Conservation (phyloP, 30 jellyfish, hydroid and myxozoan species). For the Aurelia sp. region DNA sequence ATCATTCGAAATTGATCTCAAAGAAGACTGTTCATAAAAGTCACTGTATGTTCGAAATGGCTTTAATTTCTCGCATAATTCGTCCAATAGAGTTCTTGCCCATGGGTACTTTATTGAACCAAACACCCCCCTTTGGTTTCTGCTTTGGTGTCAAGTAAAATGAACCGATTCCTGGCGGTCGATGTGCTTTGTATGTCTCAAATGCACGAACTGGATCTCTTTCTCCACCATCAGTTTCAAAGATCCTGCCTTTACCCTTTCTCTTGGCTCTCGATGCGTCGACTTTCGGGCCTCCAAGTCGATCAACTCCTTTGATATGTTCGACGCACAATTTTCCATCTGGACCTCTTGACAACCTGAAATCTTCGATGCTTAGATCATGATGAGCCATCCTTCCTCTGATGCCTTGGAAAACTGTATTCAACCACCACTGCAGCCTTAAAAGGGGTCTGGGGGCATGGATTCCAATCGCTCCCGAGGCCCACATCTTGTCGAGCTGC, state of each 20-base stretch:
- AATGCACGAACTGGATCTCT: conserved; percentile 95
- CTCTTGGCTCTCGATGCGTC: conserved; percentile 81
- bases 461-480: conserved; percentile 97
- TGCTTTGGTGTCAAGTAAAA: conserved; percentile 96
- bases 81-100: conserved; percentile 99
- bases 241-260: conserved; percentile 85
- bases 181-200: conserved; percentile 90
- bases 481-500: conserved; percentile 98
- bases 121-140: conserved; percentile 90
- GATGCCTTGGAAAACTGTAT: conserved; percentile 95
- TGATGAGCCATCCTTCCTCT: conserved; percentile 99
- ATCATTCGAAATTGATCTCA: background rate
- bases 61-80: conserved; percentile 96
- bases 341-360: conserved; percentile 74
- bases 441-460: conserved; percentile 99
- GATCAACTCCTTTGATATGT: conserved; percentile 70
- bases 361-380: conserved; percentile 88
- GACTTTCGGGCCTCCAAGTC: conserved; percentile 38
- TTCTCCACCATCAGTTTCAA: conserved; percentile 97
- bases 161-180: conserved; percentile 97
- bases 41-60: conserved; percentile 87
- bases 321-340: conserved; percentile 96
- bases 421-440: conserved; percentile 96
- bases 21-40: background rate
- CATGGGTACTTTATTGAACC: conserved; percentile 99